phyloP scores from a whole-genome alignment of 2,797 vertebrate genomes.

The Moxostoma hubbsi region DNA sequence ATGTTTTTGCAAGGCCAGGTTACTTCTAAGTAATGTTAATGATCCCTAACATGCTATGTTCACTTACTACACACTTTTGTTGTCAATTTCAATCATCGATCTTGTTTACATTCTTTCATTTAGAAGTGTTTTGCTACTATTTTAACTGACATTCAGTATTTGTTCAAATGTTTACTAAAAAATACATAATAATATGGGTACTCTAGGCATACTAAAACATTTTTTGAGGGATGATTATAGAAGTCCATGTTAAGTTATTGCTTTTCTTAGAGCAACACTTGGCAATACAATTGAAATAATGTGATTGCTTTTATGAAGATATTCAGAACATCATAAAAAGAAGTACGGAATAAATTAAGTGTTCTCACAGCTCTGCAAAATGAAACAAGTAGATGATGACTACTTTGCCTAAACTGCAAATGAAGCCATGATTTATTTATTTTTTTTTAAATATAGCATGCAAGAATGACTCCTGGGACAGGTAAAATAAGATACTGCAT shows the following conservation, averaged over 20 bases:
- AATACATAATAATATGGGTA: conserved; percentile 15
- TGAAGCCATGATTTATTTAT: neutral
- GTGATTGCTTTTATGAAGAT: neutral
- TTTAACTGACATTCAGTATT: neutral
- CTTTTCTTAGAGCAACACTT: neutral
- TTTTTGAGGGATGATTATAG: neutral
- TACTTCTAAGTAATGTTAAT: too few relatives aligned
- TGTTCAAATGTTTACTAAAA: conserved; percentile 30
- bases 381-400: too few relatives aligned
- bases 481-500: neutral
- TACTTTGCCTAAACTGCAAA: neutral
- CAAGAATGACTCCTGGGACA: neutral
- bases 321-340: too few relatives aligned
- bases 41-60: too few relatives aligned
- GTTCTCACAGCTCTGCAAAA: too few relatives aligned
- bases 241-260: neutral
- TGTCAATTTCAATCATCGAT: too few relatives aligned
- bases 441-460: neutral
- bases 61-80: too few relatives aligned
- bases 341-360: too few relatives aligned
- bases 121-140: neutral
- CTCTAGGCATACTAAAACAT: neutral
- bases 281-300: conserved; percentile 43
- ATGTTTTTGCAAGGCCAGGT: too few relatives aligned
- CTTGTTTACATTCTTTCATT: neutral